These are phyloP conservation scores for Eupithecia exiguata DNA, from an alignment of 2,888 invertebrate genomes.

Conservation along the genomic window DNA sequence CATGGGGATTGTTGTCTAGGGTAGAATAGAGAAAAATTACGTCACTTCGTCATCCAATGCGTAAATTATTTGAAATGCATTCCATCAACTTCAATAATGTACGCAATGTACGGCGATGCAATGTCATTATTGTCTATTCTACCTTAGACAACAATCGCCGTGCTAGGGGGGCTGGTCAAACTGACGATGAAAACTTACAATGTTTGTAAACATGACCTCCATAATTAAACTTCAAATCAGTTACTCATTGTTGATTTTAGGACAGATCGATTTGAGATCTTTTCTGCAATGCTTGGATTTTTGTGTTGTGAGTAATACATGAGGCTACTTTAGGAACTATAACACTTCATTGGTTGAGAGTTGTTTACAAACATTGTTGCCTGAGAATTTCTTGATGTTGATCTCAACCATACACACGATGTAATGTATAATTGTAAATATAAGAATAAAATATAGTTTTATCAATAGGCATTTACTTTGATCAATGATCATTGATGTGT, in stretches of 20 bases:
- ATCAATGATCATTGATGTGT: constrained; percentile 13
- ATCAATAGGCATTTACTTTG: background rate
- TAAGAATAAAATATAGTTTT: background rate
- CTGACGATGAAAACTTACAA: no score
- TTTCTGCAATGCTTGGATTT: background rate
- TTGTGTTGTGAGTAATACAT: background rate
- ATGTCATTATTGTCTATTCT: no score
- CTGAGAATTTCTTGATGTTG: background rate
- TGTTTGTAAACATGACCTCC: background rate
- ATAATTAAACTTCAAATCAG: background rate
- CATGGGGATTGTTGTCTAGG: no score
- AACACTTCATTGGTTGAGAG: background rate
- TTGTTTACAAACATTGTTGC: background rate
- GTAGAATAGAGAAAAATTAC: no score
- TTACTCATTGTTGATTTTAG: background rate
- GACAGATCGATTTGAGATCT: background rate
- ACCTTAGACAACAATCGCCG: no score
- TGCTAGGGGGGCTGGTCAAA: no score
- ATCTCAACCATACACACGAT: background rate
- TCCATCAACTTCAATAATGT: no score
- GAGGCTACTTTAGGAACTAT: no score
- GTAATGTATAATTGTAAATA: background rate
- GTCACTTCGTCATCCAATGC: no score
- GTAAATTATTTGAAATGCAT: no score
- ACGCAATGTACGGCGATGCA: no score